Percentiles rank a stretch among this genome's conserved stretches.
Conservation (phyloP, 2,797 vertebrate species). For the Aphelocoma californica region DNA sequence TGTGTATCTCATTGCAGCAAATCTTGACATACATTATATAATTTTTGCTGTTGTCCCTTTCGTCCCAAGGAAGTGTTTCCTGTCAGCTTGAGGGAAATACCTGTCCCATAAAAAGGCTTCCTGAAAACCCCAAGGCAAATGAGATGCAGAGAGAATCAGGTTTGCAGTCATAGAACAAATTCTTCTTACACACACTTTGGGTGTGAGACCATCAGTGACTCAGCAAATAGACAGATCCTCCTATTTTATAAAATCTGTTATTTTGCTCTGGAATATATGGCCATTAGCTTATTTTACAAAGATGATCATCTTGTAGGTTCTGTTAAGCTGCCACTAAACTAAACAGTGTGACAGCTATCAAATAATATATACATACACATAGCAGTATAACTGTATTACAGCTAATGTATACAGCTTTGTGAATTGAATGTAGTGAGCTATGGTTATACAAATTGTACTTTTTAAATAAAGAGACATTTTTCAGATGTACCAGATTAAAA, state of each 20-base stretch:
- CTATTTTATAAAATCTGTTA: not conserved
- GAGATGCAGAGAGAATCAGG: not conserved
- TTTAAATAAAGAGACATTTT: not conserved
- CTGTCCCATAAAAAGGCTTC: not conserved
- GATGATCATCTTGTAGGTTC: not conserved
- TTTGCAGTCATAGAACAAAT: not conserved
- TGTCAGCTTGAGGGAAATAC: not conserved
- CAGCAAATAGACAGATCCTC: not conserved
- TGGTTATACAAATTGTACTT: not conserved
- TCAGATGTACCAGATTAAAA: not conserved
- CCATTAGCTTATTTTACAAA: not conserved
- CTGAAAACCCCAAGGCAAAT: not conserved
- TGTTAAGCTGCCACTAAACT: not conserved
- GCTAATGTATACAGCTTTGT: not conserved
- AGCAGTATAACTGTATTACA: not conserved
- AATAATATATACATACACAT: not conserved
- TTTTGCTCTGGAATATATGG: not conserved
- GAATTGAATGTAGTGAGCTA: not conserved
- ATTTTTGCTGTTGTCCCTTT: slow-evolving; percentile 9
- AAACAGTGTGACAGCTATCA: not conserved
- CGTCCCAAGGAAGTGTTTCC: not conserved
- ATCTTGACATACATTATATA: not conserved
- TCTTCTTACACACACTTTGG: not conserved
- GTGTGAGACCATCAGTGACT: not conserved
- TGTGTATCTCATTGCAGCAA: not conserved